phyloP scores from a whole-genome alignment of 1,140 invertebrate genomes.

The Ostrea denselamellosa region DNA sequence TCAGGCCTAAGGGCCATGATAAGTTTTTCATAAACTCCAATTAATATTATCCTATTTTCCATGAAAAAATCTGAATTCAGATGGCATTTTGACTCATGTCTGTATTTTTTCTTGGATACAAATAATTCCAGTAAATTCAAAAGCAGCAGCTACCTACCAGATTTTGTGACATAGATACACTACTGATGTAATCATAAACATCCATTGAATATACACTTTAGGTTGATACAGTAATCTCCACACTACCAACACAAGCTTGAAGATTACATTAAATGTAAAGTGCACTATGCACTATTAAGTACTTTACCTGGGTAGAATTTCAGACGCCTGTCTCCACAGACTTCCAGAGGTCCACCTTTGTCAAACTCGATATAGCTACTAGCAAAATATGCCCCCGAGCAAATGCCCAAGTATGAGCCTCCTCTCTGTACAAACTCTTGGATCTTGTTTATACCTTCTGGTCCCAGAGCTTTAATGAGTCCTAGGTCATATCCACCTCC shows the following conservation, averaged over 20 bases:
- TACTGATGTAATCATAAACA: too few species aligned
- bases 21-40: too few species aligned
- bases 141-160: too few species aligned
- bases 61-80: too few species aligned
- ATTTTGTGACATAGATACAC: too few species aligned
- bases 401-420: slow-evolving; percentile 75
- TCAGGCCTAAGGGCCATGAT: too few species aligned
- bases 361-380: slow-evolving; percentile 77
- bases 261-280: too few species aligned
- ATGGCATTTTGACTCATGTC: neutral
- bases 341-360: slow-evolving; percentile 72
- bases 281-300: neutral
- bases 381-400: slow-evolving; percentile 77
- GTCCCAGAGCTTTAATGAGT: slow-evolving; percentile 67
- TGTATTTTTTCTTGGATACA: neutral
- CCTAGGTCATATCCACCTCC: slow-evolving; percentile 78
- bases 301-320: slow-evolving; percentile 74
- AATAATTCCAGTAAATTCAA: neutral
- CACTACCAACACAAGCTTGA: too few species aligned
- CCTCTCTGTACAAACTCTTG: slow-evolving; percentile 72
- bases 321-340: slow-evolving; percentile 71
- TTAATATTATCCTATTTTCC: too few species aligned
- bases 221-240: too few species aligned
- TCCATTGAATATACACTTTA: too few species aligned
- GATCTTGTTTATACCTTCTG: slow-evolving; percentile 66